Percentiles rank a stretch among this genome's conserved stretches.
Conservation (phyloP, 92 coral and sea anemone species). For the Actinostola sp. region DNA sequence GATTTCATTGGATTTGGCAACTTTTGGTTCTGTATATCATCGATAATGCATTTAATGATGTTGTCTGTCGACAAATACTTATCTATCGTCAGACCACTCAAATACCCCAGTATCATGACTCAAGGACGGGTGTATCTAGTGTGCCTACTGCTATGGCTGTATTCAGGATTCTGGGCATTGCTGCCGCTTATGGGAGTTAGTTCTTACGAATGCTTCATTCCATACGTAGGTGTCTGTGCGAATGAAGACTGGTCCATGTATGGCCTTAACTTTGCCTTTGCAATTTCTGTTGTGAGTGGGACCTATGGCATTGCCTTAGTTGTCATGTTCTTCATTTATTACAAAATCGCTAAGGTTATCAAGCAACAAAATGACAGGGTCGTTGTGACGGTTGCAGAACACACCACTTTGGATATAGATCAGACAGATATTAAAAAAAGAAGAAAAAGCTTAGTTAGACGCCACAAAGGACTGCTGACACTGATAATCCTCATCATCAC, state of each 20-base stretch:
- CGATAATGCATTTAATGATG: constrained; percentile 87
- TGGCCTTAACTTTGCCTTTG: constrained; percentile 77
- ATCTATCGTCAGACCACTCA: constrained; percentile 56
- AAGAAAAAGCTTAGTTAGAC: constrained; percentile 12
- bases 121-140: constrained; percentile 41
- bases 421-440: background rate
- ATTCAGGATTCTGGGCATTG: constrained; percentile 79
- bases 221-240: constrained; percentile 69
- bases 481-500: constrained; percentile 63
- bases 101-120: constrained; percentile 61
- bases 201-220: constrained; percentile 84
- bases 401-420: background rate
- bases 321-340: constrained; percentile 68
- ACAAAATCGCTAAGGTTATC: constrained; percentile 59
- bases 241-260: constrained; percentile 71
- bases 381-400: background rate
- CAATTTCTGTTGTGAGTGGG: constrained; percentile 82
- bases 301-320: constrained; percentile 81
- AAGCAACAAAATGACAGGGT: constrained; percentile 48
- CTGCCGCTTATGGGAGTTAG: constrained; percentile 78
- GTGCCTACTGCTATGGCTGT: constrained; percentile 65
- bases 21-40: constrained; percentile 82
- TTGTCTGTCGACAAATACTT: constrained; percentile 77
- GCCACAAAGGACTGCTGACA: constrained; percentile 67
- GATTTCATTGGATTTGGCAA: constrained; percentile 71